Conservation (phyloP, 2,888 invertebrate species). For the Eristalinus sepulchralis region DNA sequence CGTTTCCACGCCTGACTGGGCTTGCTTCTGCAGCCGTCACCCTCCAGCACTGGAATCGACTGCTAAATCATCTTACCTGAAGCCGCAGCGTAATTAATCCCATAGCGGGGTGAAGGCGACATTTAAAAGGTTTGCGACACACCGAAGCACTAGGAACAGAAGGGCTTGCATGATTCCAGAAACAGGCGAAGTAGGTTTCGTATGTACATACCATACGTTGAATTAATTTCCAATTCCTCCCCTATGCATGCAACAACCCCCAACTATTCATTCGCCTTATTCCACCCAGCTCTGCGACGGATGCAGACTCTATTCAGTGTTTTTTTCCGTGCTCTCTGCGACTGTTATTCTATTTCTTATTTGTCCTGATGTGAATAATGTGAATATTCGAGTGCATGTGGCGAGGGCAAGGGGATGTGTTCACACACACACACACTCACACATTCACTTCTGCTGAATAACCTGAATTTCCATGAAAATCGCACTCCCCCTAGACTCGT, state of each 20-base stretch:
- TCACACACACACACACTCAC: slow-evolving; percentile 1
- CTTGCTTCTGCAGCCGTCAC: neutral
- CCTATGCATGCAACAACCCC: slow-evolving; percentile 21
- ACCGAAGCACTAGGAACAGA: neutral
- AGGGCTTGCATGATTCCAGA: neutral
- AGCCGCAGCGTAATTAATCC: slow-evolving; percentile 9
- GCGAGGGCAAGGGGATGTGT: neutral
- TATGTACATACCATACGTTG: neutral
- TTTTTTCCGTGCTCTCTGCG: neutral
- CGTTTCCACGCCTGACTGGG: slow-evolving; percentile 13
- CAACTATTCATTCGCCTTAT: slow-evolving; percentile 26
- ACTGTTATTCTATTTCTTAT: neutral
- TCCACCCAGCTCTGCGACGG: slow-evolving; percentile 1
- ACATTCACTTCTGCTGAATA: neutral
- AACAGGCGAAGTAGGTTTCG: neutral
- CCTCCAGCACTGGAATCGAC: neutral
- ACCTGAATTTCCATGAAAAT: slow-evolving; percentile 45
- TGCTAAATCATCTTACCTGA: slow-evolving; percentile 38
- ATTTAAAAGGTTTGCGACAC: slow-evolving; percentile 7
- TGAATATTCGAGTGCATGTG: slow-evolving; percentile 53
- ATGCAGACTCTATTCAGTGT: slow-evolving; percentile 18
- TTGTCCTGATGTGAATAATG: slow-evolving; percentile 36
- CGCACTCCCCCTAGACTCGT: slow-evolving; percentile 10
- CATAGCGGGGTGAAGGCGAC: neutral
- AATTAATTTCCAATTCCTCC: slow-evolving; percentile 57